Evolutionary conservation across 2,113 vertebrate species (phyloP).

Genomic region (Entomyzon cyanotis): DNA sequence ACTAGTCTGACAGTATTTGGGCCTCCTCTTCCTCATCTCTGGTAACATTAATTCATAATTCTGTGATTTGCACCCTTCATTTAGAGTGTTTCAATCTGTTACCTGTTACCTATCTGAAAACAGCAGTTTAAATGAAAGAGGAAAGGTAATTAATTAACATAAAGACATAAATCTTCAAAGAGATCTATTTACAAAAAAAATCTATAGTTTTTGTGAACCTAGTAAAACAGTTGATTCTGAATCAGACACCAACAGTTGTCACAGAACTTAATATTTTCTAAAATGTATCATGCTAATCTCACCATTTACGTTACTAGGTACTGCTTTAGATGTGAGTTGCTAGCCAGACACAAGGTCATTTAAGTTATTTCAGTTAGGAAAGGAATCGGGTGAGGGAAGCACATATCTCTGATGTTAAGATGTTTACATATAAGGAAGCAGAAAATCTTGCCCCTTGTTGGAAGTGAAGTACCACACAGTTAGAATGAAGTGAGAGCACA

Average conservation of each 20-base stretch:
- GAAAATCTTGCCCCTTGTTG: background rate
- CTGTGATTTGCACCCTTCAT: background rate
- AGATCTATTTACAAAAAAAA: background rate
- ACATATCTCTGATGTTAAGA: background rate
- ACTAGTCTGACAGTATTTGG: background rate
- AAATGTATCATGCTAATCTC: conserved; percentile 9
- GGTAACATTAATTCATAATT: background rate
- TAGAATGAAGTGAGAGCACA: background rate
- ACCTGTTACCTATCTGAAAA: background rate
- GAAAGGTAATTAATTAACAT: background rate
- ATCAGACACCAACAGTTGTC: background rate
- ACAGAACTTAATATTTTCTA: background rate
- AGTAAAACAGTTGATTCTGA: background rate
- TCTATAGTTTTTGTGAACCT: background rate
- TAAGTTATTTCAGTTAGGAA: conserved; percentile 33
- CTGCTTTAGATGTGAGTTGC: background rate
- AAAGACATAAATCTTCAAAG: background rate
- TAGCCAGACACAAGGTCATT: background rate
- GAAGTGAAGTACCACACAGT: background rate
- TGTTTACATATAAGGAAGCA: background rate
- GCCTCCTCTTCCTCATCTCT: background rate
- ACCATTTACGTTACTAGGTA: background rate
- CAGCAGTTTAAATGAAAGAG: background rate
- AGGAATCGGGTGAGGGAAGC: background rate
- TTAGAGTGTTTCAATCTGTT: background rate